Evolutionary conservation across 2,888 invertebrate species (phyloP), one percentile per base, ranked within the genome.

Genomic region (Scaptomyza parva): DNA sequence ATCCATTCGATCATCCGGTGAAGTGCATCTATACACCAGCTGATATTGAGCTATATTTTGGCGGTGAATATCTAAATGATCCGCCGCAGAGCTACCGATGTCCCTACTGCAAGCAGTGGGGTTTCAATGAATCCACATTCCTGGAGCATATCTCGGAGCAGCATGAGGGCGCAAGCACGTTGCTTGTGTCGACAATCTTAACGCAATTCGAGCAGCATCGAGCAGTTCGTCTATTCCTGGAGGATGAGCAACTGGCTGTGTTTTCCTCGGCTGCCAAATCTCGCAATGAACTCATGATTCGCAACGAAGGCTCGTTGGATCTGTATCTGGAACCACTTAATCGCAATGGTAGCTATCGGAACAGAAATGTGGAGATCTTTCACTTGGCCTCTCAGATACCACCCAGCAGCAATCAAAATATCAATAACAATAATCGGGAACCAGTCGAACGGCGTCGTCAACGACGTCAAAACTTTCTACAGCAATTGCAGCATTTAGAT

Each of bases 1-100:
- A 84, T 71, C 73, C 20, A 5, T 84, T 81, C 43, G 84, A 84
- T 66, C 84, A 84, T 71, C 84, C 84, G 17, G 73, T 84, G 0
- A 79, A 78, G 48, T 84, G 86, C 41, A 47, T 84, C 9, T 52
- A 50, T 8, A 86, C 83, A 22, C 57, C 58, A 1, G 52, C 71
- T 4, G 83, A 86, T 33, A 53, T 83, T 7, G 84, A 84, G 28
- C 33, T 86, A 0, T 84, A 79, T 24, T 84, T 84, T 47, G 83
- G 64, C 6, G 84, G 83, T 5, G 86, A 84, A 41, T 81, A 85
- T 44, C 52, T 86, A 0, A 85, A 76, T 12, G 81, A 85, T 66
- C 79, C 81, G 26, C 84, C 84, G 28, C 84, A 84, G 51, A 84
- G 86, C 52, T 84, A 86, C 24, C 68, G 84, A 5, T 84, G 84